These are phyloP conservation scores for Hipparchia sbordonii DNA, from an alignment of 2,888 invertebrate genomes.

Conservation along the genomic window DNA sequence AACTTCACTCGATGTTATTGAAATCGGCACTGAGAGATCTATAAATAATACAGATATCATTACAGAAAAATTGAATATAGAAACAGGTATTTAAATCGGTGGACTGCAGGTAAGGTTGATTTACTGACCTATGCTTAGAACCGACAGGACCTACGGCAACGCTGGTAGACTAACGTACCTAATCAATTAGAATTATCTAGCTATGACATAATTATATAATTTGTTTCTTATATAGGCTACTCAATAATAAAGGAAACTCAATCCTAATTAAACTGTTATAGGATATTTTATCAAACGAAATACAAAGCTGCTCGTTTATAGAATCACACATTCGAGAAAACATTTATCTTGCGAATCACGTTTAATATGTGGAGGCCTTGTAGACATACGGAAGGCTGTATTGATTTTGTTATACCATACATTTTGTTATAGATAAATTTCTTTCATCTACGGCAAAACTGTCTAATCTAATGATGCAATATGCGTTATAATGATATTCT, in stretches of 20 bases:
- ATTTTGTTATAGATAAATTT: neutral
- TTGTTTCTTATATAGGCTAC: neutral
- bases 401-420: neutral
- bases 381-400: conserved; percentile 1
- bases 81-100: neutral
- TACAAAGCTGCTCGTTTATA: neutral
- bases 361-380: conserved; percentile 10
- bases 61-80: too few species aligned
- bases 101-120: neutral
- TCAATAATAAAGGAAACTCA: neutral
- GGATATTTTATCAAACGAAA: neutral
- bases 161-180: neutral
- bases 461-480: too few species aligned
- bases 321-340: conserved; percentile 1
- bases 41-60: too few species aligned
- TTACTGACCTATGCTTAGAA: conserved; percentile 3
- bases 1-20: too few species aligned
- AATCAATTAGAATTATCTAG: neutral
- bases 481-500: too few species aligned
- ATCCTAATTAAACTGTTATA: conserved; percentile 1
- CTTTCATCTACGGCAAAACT: neutral
- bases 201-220: neutral
- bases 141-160: neutral
- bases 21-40: too few species aligned
- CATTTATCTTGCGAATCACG: conserved; percentile 20